Percentiles rank a stretch among this genome's conserved stretches.
These are phyloP conservation scores for Leucopsar rothschildi DNA, from an alignment of 2,113 vertebrate genomes.

Conservation along the genomic window DNA sequence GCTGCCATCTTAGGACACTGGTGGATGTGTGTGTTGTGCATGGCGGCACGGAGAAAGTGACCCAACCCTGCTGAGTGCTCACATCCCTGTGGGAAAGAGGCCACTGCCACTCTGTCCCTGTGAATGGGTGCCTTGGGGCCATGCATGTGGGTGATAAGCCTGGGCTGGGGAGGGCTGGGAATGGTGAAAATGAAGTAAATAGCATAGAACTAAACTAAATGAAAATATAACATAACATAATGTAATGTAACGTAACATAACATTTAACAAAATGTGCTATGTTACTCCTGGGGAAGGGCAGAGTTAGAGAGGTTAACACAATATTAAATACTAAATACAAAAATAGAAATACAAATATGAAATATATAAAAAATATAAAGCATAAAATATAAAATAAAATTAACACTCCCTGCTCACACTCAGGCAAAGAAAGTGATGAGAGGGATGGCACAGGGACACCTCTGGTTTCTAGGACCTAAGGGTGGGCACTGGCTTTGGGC, in stretches of 20 bases:
- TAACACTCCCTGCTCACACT: not conserved
- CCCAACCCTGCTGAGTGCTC: accelerated
- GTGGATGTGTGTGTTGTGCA: not conserved
- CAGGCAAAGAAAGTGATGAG: not conserved
- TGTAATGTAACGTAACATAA: too few relatives aligned
- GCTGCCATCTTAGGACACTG: accelerated
- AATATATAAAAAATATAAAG: not conserved
- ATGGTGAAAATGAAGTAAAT: not conserved
- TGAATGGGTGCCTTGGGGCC: accelerated
- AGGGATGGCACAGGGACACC: not conserved
- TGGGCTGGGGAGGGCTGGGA: not conserved
- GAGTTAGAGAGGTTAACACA: not conserved
- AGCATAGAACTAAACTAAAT: not conserved
- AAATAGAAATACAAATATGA: not conserved
- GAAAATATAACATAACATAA: not conserved
- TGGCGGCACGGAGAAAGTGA: accelerated
- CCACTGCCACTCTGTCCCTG: accelerated
- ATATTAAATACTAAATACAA: not conserved
- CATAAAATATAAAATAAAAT: not conserved
- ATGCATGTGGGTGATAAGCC: accelerated
- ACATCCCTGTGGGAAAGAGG: accelerated
- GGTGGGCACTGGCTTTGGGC: not conserved
- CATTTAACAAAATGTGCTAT: not conserved
- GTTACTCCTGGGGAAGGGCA: too few relatives aligned
- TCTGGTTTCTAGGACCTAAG: not conserved